Base-by-base conservation (phyloP, 2,113 vertebrate genomes). In the Siphamia tubifer region DNA sequence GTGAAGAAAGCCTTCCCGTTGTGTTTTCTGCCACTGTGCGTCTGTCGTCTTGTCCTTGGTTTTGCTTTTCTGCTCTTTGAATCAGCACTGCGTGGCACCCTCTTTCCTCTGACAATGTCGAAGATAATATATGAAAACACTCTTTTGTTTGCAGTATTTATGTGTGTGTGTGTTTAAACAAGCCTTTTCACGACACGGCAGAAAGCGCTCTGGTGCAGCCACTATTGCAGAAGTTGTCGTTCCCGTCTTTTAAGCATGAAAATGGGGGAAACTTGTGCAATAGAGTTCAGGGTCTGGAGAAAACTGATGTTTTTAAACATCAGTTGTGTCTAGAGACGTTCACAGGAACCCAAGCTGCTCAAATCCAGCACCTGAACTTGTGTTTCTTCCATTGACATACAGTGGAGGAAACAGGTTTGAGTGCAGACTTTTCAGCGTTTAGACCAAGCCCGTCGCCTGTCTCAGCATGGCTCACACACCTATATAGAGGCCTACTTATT, bases 401-500 rank as follows among this genome's bases (percentile, higher is more conserved):
- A 27, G 4, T 16, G 35, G n/a, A 35, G 2, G 38, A 8, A 19
- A 27, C 16, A 25, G n/a, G n/a, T n/a, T n/a, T 3, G 38, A 40
- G 23, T 28, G 0, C 1, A 5, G 9, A 8, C 43, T 49, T 31
- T 10, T 17, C 1, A 23, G 48, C 25, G 53, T 58, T 61, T 31
- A 35, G 54, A 71, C 49, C 60, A 57, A 20, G 40, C 38, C 62
- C 60, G 61, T 68, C 48, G 13, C 39, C 49, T 27, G 44, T 76
- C 65, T 68, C 72, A 81, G 85, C 82, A 84, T 79, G 85, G 71
- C 45, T 81, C 81, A 73, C 76, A 52, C 36, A 68, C 45, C 60
- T 75, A 82, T 83, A 75, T 86, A 87, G 64, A 87, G 68, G 68
- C 78, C 77, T 83, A 79, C 68, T 79, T 84, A 82, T 74, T 81